Percentiles rank a stretch among this genome's conserved stretches.
Conservation (phyloP, 2,113 vertebrate genomes). For the Mormyrus lacerda region DNA sequence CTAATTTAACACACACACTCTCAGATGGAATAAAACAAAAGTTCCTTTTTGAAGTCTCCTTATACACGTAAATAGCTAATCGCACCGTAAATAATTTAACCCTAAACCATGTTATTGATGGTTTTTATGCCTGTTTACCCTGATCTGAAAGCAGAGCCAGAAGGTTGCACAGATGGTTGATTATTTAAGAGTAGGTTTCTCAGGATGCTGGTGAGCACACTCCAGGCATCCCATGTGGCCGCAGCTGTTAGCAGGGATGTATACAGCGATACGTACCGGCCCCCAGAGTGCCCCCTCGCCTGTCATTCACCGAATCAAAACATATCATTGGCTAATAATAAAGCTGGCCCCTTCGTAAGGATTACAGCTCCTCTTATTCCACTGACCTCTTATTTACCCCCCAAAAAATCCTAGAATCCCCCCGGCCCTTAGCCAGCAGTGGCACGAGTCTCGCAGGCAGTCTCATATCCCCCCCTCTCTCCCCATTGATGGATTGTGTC, state of each 20-base stretch:
- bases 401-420: background rate
- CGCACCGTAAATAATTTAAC: background rate
- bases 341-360: background rate
- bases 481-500: constrained; percentile 31
- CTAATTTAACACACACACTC: background rate
- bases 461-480: background rate
- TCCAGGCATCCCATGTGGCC: background rate
- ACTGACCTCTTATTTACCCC: background rate
- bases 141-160: background rate
- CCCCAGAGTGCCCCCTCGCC: background rate
- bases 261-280: background rate
- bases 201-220: background rate
- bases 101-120: background rate
- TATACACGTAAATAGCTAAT: background rate
- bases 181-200: background rate
- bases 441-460: background rate
- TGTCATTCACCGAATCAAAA: background rate
- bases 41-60: background rate
- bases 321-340: background rate
- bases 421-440: background rate
- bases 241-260: background rate
- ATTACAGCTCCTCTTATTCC: background rate
- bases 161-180: background rate
- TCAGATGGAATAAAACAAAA: background rate
- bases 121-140: background rate